A percentile compares a stretch with the other conserved stretches of the same genome.
These are phyloP conservation scores for Tachina lurida DNA, from an alignment of 2,888 invertebrate species.

Conservation along the genomic window DNA sequence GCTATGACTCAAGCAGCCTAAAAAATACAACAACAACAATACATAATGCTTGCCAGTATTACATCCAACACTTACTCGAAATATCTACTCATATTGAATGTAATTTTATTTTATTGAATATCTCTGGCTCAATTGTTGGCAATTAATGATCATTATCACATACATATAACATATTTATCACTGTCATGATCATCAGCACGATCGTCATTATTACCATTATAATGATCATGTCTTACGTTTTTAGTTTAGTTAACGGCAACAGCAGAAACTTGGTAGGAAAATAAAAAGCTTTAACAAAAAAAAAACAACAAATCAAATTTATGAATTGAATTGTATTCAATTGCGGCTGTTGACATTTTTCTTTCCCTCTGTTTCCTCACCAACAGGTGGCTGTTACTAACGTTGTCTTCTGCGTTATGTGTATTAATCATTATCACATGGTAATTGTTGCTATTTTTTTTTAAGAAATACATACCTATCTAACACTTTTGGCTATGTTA, in stretches of 20 bases:
- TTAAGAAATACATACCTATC: background rate
- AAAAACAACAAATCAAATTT: conserved; percentile 50
- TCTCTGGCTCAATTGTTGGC: conserved; percentile 21
- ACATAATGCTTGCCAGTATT: conserved; percentile 22
- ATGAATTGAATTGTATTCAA: conserved; percentile 61
- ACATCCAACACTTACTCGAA: background rate
- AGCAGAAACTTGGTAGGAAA: background rate
- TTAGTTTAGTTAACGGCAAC: conserved; percentile 18
- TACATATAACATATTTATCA: background rate
- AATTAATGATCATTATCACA: conserved; percentile 56
- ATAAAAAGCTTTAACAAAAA: conserved; percentile 22
- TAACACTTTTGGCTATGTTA: background rate
- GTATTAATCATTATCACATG: conserved; percentile 12
- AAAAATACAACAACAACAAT: conserved; percentile 20
- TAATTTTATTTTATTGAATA: conserved; percentile 19
- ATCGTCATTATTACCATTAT: conserved; percentile 17
- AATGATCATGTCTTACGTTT: conserved; percentile 12
- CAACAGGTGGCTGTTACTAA: background rate
- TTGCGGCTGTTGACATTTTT: background rate
- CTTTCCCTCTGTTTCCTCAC: background rate
- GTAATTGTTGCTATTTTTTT: conserved; percentile 1
- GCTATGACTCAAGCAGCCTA: conserved; percentile 24
- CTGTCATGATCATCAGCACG: background rate
- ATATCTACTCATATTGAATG: background rate
- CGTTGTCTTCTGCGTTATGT: conserved; percentile 1